Percentiles rank a stretch among this genome's conserved stretches.
These are phyloP conservation scores for Perdita meconis DNA, from an alignment of 2,888 invertebrate species.

Conservation along the genomic window DNA sequence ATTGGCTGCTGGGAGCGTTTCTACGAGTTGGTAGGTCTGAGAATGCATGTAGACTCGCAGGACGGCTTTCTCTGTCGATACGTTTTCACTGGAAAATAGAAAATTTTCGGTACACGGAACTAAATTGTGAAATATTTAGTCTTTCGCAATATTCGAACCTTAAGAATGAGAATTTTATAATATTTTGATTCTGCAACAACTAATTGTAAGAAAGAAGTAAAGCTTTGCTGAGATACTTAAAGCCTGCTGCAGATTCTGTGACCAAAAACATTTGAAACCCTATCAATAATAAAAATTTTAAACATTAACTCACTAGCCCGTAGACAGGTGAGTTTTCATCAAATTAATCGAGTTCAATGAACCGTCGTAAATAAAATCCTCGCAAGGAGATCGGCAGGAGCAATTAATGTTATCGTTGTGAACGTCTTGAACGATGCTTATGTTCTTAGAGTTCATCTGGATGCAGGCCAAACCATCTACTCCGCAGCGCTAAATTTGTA, in stretches of 20 bases:
- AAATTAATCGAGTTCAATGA: background rate
- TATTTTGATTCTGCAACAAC: no score
- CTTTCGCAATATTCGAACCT: no score
- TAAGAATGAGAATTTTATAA: no score
- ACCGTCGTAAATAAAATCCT: constrained; percentile 19
- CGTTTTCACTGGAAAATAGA: constrained; percentile 51
- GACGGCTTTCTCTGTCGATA: constrained; percentile 25
- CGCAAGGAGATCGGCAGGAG: constrained; percentile 48
- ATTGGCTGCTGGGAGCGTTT: constrained; percentile 49
- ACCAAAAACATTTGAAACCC: no score
- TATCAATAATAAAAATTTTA: background rate
- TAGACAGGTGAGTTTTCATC: background rate
- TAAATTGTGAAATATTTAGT: no score
- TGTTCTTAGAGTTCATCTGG: background rate
- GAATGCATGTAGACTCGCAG: constrained; percentile 55
- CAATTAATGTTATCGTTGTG: constrained; percentile 36
- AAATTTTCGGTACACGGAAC: no score
- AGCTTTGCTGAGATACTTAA: no score
- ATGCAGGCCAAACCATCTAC: constrained; percentile 42
- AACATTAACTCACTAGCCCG: constrained; percentile 41
- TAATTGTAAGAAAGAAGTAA: no score
- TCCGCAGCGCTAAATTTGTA: constrained; percentile 44
- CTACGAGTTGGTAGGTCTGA: constrained; percentile 16
- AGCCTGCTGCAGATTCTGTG: no score
- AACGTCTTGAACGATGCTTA: constrained; percentile 30